Evolutionary conservation across 2,797 vertebrate genomes (phyloP).

Genomic region (Euphonia xanthogaster): DNA sequence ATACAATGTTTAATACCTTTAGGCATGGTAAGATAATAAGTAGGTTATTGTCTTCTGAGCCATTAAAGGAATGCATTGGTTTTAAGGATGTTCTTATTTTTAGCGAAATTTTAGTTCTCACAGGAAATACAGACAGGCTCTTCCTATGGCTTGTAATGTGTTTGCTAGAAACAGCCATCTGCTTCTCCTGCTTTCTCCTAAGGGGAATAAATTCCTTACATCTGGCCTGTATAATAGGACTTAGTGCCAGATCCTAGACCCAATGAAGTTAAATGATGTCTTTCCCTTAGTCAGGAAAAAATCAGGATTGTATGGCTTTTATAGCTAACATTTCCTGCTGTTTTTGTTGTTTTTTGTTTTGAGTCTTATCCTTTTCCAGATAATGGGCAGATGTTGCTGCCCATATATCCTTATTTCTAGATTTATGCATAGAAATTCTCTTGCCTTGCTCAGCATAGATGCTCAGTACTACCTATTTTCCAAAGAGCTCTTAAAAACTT

Average conservation of each 20-base stretch:
- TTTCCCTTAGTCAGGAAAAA: conserved; percentile 68
- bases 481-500: conserved; percentile 10
- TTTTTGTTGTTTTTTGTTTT: background rate
- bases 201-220: conserved; percentile 58
- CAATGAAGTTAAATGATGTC: conserved; percentile 60
- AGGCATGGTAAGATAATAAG: conserved; percentile 31
- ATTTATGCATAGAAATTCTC: conserved; percentile 38
- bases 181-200: conserved; percentile 42
- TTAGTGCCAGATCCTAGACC: conserved; percentile 44
- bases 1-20: background rate
- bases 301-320: conserved; percentile 37
- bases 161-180: conserved; percentile 53
- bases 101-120: conserved; percentile 31
- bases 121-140: conserved; percentile 21
- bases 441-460: conserved; percentile 14
- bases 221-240: conserved; percentile 52
- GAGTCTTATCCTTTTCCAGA: background rate
- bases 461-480: background rate
- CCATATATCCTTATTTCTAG: conserved; percentile 44
- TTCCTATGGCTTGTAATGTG: conserved; percentile 38
- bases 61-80: conserved; percentile 20
- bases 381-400: conserved; percentile 58
- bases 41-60: conserved; percentile 47
- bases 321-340: conserved; percentile 47
- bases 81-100: conserved; percentile 32